Evolutionary conservation across 2,797 vertebrate genomes (phyloP).

Genomic region (Vireo griseus): DNA sequence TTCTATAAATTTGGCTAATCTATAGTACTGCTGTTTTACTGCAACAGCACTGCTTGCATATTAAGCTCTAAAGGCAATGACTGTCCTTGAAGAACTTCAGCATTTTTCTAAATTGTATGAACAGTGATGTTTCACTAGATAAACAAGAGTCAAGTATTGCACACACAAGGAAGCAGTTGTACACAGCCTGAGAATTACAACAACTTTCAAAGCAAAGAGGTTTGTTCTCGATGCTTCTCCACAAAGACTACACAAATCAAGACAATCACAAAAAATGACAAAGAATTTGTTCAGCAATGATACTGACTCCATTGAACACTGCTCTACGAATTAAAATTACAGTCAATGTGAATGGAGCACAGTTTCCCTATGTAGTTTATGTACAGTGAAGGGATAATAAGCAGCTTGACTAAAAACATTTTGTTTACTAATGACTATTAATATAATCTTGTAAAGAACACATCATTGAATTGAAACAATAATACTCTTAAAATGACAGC

Average conservation of each 20-base stretch:
- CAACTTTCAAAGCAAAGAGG: background rate
- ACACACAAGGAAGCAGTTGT: background rate
- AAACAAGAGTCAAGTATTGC: background rate
- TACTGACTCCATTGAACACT: background rate
- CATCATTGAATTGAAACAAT: background rate
- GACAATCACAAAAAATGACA: background rate
- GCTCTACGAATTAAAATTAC: background rate
- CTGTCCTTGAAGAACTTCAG: background rate
- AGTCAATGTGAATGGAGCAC: background rate
- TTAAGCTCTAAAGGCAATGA: background rate
- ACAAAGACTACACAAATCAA: background rate
- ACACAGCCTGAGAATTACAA: background rate
- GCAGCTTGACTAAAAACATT: background rate
- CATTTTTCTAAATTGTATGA: background rate
- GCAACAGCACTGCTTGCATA: background rate
- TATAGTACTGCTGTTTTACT: background rate
- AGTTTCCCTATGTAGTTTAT: background rate
- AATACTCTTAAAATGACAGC: background rate
- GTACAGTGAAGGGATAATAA: constrained; percentile 13
- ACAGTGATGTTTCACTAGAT: background rate
- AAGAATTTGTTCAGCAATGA: background rate
- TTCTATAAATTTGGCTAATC: background rate
- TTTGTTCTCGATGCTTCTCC: background rate
- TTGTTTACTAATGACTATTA: background rate
- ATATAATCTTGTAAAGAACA: background rate